A percentile compares a stretch with the other conserved stretches of the same genome.
Evolutionary conservation across 2,113 vertebrate species (phyloP).

Genomic region (Mesocricetus auratus): DNA sequence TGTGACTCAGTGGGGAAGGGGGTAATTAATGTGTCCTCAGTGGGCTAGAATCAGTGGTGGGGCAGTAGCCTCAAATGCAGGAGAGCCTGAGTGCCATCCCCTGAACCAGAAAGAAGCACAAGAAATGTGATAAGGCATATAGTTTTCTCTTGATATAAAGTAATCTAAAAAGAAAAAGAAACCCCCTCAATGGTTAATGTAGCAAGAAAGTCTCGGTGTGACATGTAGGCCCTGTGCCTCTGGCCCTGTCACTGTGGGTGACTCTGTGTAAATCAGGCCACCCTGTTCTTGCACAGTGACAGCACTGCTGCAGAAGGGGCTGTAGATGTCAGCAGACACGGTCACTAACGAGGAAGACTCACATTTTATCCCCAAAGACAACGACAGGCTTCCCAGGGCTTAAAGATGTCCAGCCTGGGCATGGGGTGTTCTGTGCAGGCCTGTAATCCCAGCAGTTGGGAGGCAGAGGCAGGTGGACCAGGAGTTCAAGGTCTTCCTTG

Average conservation of each 20-base stretch:
- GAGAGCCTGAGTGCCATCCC: not conserved
- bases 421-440: too few relatives aligned
- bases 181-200: not conserved
- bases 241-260: accelerated
- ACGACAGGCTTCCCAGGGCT: accelerated
- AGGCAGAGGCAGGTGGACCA: not conserved
- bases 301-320: too few relatives aligned
- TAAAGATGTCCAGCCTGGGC: not conserved
- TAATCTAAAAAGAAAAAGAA: not conserved
- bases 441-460: not conserved
- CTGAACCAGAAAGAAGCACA: not conserved
- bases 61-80: not conserved
- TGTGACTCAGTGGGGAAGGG: not conserved
- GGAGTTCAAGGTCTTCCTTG: not conserved
- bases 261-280: not conserved
- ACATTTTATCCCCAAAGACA: not conserved
- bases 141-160: not conserved
- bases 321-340: accelerated
- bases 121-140: not conserved
- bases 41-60: not conserved
- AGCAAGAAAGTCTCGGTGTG: not conserved
- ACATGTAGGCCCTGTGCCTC: not conserved
- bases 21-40: not conserved
- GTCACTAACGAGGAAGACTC: not conserved
- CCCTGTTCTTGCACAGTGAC: not conserved